These are phyloP conservation scores for Drosophila neutralis DNA, from an alignment of 2,888 invertebrate species.

Conservation along the genomic window DNA sequence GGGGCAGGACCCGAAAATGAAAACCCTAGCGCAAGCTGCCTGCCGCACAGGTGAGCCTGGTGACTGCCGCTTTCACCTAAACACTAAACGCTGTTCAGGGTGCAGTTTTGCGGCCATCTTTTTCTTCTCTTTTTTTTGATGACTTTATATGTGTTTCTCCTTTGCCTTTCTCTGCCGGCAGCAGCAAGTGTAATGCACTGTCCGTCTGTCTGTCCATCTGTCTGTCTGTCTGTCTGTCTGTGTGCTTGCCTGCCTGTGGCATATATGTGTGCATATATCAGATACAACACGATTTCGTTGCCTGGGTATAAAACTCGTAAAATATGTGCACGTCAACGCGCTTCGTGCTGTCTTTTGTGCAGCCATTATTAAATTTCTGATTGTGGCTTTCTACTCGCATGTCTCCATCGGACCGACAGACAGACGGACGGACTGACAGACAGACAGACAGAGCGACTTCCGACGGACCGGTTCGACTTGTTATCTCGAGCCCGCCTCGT, in stretches of 20 bases:
- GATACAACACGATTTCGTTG: constrained; percentile 63
- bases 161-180: constrained; percentile 63
- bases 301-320: constrained; percentile 77
- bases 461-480: constrained; percentile 71
- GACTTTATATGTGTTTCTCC: constrained; percentile 70
- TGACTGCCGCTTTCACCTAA: constrained; percentile 65
- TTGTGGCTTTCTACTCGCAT: constrained; percentile 79
- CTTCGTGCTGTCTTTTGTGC: constrained; percentile 75
- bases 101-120: constrained; percentile 62
- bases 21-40: not conserved
- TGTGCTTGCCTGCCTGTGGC: constrained; percentile 26
- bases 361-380: constrained; percentile 82
- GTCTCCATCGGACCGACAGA: constrained; percentile 42
- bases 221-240: not conserved
- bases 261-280: constrained; percentile 67
- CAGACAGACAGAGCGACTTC: constrained; percentile 15
- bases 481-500: constrained; percentile 63
- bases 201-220: not conserved
- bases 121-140: constrained; percentile 38
- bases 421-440: constrained; percentile 13
- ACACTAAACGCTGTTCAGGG: constrained; percentile 4
- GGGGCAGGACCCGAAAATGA: constrained; percentile 42
- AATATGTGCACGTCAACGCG: constrained; percentile 82
- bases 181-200: constrained; percentile 54
- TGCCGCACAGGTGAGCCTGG: constrained; percentile 43